Percentiles rank a stretch among this genome's conserved stretches.
phyloP scores from a whole-genome alignment of 2,888 invertebrate genomes.

The Drosophila incognita region DNA sequence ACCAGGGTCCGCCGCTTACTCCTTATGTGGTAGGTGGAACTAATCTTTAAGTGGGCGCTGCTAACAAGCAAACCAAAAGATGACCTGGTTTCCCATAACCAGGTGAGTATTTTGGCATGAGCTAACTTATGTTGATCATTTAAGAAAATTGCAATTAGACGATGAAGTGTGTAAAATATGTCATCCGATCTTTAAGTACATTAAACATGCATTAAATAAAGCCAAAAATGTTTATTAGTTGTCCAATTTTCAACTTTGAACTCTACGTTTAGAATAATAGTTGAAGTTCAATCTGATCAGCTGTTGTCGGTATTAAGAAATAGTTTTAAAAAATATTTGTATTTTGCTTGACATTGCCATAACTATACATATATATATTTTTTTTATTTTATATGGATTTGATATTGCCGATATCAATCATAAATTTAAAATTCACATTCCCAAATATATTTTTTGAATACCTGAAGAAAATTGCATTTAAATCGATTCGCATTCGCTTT shows the following conservation, averaged over 20 bases:
- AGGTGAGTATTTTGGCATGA: slow-evolving; percentile 40
- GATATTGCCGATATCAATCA: too few species aligned
- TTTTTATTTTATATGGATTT: too few species aligned
- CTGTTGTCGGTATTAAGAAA: too few species aligned
- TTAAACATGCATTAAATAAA: background rate
- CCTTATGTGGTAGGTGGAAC: slow-evolving; percentile 54
- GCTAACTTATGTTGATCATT: slow-evolving; percentile 5
- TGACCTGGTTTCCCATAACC: slow-evolving; percentile 12
- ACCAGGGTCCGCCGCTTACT: slow-evolving; percentile 43
- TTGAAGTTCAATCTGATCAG: background rate
- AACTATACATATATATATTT: too few species aligned
- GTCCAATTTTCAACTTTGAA: background rate
- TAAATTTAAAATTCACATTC: background rate
- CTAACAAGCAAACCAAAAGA: slow-evolving; percentile 61
- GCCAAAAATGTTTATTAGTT: background rate
- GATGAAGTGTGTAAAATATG: background rate
- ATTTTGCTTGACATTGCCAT: too few species aligned
- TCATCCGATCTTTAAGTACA: background rate
- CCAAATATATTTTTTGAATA: background rate
- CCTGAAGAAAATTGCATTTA: background rate
- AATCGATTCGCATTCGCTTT: background rate
- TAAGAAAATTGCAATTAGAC: background rate
- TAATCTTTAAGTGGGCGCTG: slow-evolving; percentile 78
- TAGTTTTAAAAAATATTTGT: too few species aligned
- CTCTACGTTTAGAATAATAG: background rate